These are phyloP conservation scores for Oegoconia quadripuncta DNA, from an alignment of 2,888 invertebrate species.

Conservation along the genomic window DNA sequence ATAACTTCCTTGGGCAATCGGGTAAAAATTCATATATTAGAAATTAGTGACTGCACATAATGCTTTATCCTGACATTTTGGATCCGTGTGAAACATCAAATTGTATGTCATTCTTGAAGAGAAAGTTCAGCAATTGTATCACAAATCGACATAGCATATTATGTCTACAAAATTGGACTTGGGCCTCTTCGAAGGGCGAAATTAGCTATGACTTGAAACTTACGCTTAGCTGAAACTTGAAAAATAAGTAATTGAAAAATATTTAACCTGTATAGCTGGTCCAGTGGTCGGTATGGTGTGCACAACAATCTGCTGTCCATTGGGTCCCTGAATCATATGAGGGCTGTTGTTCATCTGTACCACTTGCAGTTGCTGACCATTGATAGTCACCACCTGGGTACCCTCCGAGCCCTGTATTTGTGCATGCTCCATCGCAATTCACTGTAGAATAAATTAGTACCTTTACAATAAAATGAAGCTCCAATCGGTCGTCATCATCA, in stretches of 20 bases:
- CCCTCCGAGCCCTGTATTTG: constrained; percentile 80
- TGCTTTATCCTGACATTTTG: too few relatives aligned
- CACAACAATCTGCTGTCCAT: constrained; percentile 85
- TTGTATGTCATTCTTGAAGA: too few relatives aligned
- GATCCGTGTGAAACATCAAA: too few relatives aligned
- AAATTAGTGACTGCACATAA: too few relatives aligned
- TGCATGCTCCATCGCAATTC: constrained; percentile 75
- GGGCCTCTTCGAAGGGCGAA: too few relatives aligned
- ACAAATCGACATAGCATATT: too few relatives aligned
- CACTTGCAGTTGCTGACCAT: constrained; percentile 81
- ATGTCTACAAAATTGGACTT: too few relatives aligned
- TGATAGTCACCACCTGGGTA: constrained; percentile 81
- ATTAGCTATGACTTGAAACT: constrained; percentile 9
- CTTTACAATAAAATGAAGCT: background rate
- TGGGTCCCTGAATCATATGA: constrained; percentile 82
- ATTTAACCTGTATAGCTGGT: constrained; percentile 78
- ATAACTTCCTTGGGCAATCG: too few relatives aligned
- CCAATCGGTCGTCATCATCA: too few relatives aligned
- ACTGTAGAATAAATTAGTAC: constrained; percentile 22
- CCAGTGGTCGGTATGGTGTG: constrained; percentile 81
- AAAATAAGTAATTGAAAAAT: constrained; percentile 1
- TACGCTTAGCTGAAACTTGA: constrained; percentile 9
- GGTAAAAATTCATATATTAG: too few relatives aligned
- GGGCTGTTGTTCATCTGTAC: constrained; percentile 73
- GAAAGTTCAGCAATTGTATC: too few relatives aligned